Evolutionary conservation across 1,140 invertebrate species (phyloP), one percentile per base, ranked within the genome.

Genomic region (Apis mellifera): DNA sequence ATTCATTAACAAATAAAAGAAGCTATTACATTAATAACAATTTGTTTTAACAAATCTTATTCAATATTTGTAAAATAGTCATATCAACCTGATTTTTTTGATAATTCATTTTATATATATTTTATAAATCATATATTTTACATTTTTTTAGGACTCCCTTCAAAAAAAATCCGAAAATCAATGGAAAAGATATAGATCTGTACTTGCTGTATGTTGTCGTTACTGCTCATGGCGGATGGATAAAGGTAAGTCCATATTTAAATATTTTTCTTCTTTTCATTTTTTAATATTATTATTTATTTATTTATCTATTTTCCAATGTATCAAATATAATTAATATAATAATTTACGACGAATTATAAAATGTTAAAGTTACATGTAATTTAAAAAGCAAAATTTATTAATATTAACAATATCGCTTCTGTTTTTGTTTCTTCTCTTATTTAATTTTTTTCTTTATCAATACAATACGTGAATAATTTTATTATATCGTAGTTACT

Each of bases 121-220:
- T 57, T 72, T 32, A 13, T 19, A 59, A 52, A 42, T 52, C 23
- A 13, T 70, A 19, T 9, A 1, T 77, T 72, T 60, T 52, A 57
- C 19, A 8, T 65, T 83, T 95, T n/a, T 95, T 60, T 95, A 98
- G 97, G 88, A 98, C 97, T 60, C 95, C 96, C 62, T 96, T 97
- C 91, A 95, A 96, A 86, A 95, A 96, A 89, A 92, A 95, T 74
- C 98, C 98, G 72, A 96, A 96, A 93, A 96, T 99, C 81, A 97
- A 96, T 94, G 98, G 98, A 60, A 96, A 97, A 87, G 97, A 98
- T 93, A 96, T 99, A 90, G 98, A 99, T 95, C 95, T 99, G 71
- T 98, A 98, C 94, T 95, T 97, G 68, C 95, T 99, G 72, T 99
- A 99, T 93, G 96, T 96, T 84, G 95, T 98, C 89, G 98, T 99